A percentile compares a stretch with the other conserved stretches of the same genome.
phyloP scores from a whole-genome alignment of 2,113 vertebrate species.

The Felis chaus region DNA sequence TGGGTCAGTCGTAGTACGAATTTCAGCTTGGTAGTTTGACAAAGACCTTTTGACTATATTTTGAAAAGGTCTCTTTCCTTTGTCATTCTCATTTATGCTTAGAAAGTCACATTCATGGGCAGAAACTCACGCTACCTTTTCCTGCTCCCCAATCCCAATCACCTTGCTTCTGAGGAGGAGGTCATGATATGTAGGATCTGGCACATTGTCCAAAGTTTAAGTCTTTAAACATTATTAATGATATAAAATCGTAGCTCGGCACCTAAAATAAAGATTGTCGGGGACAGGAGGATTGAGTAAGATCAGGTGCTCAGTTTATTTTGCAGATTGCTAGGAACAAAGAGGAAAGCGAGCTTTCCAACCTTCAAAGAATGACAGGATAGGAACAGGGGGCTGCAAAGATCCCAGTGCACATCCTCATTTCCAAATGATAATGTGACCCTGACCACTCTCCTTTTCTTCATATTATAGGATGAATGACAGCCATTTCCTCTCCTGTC shows the following conservation, averaged over 20 bases:
- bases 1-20: background rate
- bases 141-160: background rate
- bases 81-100: background rate
- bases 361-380: background rate
- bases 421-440: background rate
- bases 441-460: background rate
- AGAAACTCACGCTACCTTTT: background rate
- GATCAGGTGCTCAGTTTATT: background rate
- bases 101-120: background rate
- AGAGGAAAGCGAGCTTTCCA: background rate
- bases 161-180: background rate
- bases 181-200: background rate
- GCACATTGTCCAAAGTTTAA: background rate
- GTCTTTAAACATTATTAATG: conserved; percentile 13
- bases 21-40: conserved; percentile 10
- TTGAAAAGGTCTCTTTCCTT: conserved; percentile 18
- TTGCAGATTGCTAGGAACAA: background rate
- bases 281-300: background rate
- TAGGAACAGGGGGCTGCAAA: background rate
- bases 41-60: background rate
- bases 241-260: background rate
- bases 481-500: background rate
- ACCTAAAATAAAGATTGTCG: background rate
- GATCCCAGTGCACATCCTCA: background rate
- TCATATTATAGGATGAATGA: background rate